Base-by-base conservation (phyloP, 2,888 invertebrate species). In the Chrysolina oricalcia region DNA sequence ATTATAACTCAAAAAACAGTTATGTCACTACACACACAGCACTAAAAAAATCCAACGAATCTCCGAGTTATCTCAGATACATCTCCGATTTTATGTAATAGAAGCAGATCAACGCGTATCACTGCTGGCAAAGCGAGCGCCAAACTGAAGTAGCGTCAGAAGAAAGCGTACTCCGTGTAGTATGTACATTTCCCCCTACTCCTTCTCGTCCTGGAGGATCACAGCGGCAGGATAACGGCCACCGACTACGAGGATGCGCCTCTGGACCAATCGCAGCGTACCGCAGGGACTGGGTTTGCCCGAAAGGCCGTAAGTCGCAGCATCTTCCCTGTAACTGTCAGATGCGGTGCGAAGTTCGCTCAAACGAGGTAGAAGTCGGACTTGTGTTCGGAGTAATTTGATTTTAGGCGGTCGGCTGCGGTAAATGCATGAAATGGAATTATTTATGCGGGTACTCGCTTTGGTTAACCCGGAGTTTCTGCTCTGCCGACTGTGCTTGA, bases 171-270 rank as follows among this genome's bases (percentile, higher is more conserved):
- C 59, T 59, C 59, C 15, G 59, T 17, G 80, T 82, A 62, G 53
- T 86, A 85, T 85, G 86, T 86, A 85, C 82, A 79, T 81, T 71
- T 72, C 77, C 75, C 76, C 78, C 80, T 79, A 77, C 78, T 83
- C 83, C 82, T 81, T 83, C 83, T 84, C 77, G 82, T 86, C 86
- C 86, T 84, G 85, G 80, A 85, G 86, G 85, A 85, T 82, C 77
- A 81, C 80, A 81, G 81, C 72, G 64, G 73, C 75, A 78, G 77
- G 77, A 72, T 73, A 70, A 73, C 70, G 70, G 75, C 73, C 40
- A 74, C 68, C 78, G 79, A 80, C 78, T 78, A 75, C 77, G 75
- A 79, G 76, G 78, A 79, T 73, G 74, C 66, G 72, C 63, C 63
- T 56, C 59, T 70, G 70, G 74, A 72, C 81, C 81, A 82, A 81